Evolutionary conservation across 2,888 invertebrate species (phyloP), one percentile per base, ranked within the genome.

Genomic region (Cephus rjabovi): DNA sequence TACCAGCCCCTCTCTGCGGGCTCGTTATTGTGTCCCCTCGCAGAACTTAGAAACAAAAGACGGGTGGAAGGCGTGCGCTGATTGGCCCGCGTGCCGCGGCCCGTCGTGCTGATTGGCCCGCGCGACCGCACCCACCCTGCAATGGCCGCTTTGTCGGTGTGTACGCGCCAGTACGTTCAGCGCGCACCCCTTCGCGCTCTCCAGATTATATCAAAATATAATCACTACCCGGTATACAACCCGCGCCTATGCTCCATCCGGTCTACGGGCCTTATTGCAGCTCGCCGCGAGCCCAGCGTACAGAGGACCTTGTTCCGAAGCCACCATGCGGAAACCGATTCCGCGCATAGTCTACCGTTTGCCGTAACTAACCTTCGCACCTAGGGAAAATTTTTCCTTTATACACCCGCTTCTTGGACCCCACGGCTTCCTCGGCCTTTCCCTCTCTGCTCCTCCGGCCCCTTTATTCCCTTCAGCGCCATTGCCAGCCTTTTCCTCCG

Each of bases 91-190:
- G 86, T 87, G 86, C 83, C 87, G 87, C 86, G 88, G 86, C 86
- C 84, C 87, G 87, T 85, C 86, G 87, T 88, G 87, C 89, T 91
- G 89, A 91, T 91, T 91, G 91, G 91, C 91, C 86, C 86, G 86
- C 85, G 86, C 89, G 89, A 90, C 91, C 90, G 90, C 91, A 90
- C 91, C 91, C 90, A 91, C 89, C 91, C 90, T 90, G 91, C 91
- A 91, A 91, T 91, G 91, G 91, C 91, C 91, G 91, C 91, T 90
- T 91, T 90, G 90, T 90, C 87, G 85, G 83, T 85, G 83, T 85
- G 76, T 82, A 83, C 85, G 81, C 82, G 83, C 84, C 85, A 84
- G 83, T 81, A 85, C 83, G 85, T 86, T 85, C 84, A 84, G 80
- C 81, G 82, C 82, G 81, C 85, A 79, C 76, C 77, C 77, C 75